Percentiles rank a stretch among this genome's conserved stretches.
Conservation (phyloP, 2,113 vertebrate genomes). For the Anoplopoma fimbria region DNA sequence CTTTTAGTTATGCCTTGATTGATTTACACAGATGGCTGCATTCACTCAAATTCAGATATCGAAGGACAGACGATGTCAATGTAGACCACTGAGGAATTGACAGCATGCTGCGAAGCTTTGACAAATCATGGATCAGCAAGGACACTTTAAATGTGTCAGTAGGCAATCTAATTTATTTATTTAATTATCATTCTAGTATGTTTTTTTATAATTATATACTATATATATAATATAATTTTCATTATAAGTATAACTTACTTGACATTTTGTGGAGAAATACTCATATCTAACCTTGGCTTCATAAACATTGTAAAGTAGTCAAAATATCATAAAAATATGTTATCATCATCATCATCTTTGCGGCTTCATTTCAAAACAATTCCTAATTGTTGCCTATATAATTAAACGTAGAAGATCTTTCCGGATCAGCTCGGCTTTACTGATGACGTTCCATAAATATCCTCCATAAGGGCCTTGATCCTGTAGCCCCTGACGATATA, state of each 20-base stretch:
- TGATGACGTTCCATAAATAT: slow-evolving; percentile 5
- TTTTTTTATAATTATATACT: no score
- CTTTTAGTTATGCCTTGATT: not conserved
- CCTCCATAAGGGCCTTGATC: slow-evolving; percentile 8
- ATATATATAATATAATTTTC: no score
- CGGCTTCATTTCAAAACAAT: not conserved
- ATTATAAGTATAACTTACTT: not conserved
- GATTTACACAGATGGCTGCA: slow-evolving; percentile 1
- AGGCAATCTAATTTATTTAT: not conserved
- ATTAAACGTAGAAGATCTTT: not conserved
- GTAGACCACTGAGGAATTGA: not conserved
- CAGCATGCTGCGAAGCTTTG: not conserved
- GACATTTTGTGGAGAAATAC: not conserved
- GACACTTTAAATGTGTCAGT: not conserved
- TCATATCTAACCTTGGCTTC: not conserved
- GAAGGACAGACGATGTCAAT: slow-evolving; percentile 5
- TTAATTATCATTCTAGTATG: no score
- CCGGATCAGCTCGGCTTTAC: slow-evolving; percentile 15
- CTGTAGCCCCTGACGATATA: slow-evolving; percentile 9
- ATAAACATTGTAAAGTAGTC: not conserved
- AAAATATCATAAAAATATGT: not conserved
- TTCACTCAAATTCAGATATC: slow-evolving; percentile 20
- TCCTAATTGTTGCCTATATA: not conserved
- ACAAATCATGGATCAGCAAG: not conserved
- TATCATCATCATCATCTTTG: not conserved